phyloP scores from a whole-genome alignment of 2,888 invertebrate species.

The Himalopsyche japonica region DNA sequence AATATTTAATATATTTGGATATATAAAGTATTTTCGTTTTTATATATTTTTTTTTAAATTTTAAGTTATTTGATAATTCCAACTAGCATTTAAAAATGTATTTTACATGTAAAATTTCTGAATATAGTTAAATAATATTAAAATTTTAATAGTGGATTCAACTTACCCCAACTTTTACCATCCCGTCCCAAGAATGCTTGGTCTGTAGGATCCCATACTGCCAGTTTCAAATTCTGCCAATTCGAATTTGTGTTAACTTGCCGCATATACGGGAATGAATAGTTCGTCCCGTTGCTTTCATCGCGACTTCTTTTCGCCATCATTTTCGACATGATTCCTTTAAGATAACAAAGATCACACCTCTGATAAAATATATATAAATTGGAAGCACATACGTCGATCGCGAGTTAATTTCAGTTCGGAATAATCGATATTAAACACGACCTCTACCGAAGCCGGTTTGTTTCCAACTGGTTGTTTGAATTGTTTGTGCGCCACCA shows the following conservation, averaged over 20 bases:
- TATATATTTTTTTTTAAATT: no score
- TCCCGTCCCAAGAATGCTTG: slow-evolving; percentile 30
- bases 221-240: slow-evolving; percentile 32
- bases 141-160: not conserved
- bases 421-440: not conserved
- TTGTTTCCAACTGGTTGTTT: not conserved
- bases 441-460: not conserved
- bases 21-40: no score
- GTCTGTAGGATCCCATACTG: slow-evolving; percentile 32
- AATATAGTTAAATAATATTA: not conserved
- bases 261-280: slow-evolving; percentile 50
- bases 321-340: not conserved
- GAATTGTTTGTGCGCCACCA: not conserved
- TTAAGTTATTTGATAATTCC: no score
- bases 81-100: no score
- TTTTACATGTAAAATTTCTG: no score
- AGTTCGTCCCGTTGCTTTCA: slow-evolving; percentile 27
- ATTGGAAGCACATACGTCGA: not conserved
- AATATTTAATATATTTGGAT: no score
- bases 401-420: not conserved
- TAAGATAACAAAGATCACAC: not conserved
- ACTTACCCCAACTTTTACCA: slow-evolving; percentile 37
- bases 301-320: slow-evolving; percentile 8
- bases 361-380: not conserved
- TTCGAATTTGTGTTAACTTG: slow-evolving; percentile 37